A percentile compares a stretch with the other conserved stretches of the same genome.
These are phyloP conservation scores for Ctenoplectra terminalis DNA, from an alignment of 1,140 invertebrate genomes.

Conservation along the genomic window DNA sequence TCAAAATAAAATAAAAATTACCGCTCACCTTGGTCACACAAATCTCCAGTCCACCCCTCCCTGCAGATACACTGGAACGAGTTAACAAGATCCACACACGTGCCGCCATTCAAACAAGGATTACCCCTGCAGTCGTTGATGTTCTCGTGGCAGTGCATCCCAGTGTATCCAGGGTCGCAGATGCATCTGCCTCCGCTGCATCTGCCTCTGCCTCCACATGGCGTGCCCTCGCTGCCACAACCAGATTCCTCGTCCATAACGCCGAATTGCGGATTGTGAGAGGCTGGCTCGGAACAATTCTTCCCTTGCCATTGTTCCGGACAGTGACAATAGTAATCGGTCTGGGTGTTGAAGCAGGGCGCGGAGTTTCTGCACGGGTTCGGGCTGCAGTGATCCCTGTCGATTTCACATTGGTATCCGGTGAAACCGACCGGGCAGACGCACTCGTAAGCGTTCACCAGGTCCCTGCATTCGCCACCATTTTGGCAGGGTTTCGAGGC, in stretches of 20 bases:
- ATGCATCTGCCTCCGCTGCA: slow-evolving; percentile 89
- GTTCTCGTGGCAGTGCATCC: slow-evolving; percentile 89
- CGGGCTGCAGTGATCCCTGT: slow-evolving; percentile 92
- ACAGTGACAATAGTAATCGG: slow-evolving; percentile 96
- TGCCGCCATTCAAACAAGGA: slow-evolving; percentile 89
- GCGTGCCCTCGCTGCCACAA: slow-evolving; percentile 81
- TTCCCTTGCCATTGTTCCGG: slow-evolving; percentile 93
- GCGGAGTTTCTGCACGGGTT: slow-evolving; percentile 92
- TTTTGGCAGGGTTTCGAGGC: slow-evolving; percentile 91
- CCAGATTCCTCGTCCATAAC: slow-evolving; percentile 73
- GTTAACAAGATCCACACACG: slow-evolving; percentile 89
- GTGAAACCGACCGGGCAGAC: slow-evolving; percentile 93
- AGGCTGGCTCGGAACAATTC: slow-evolving; percentile 91
- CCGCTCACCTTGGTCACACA: slow-evolving; percentile 85
- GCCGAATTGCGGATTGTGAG: slow-evolving; percentile 85
- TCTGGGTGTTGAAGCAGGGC: slow-evolving; percentile 92
- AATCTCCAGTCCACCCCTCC: slow-evolving; percentile 86
- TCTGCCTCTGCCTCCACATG: slow-evolving; percentile 91
- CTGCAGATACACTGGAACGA: slow-evolving; percentile 91
- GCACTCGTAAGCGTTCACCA: slow-evolving; percentile 91
- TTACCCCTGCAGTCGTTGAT: slow-evolving; percentile 89
- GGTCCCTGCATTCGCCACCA: slow-evolving; percentile 92
- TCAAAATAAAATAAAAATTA: background rate
- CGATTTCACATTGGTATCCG: slow-evolving; percentile 91
- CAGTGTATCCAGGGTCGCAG: slow-evolving; percentile 90